phyloP scores from a whole-genome alignment of 2,113 vertebrate species.

The Stigmatopora argus region DNA sequence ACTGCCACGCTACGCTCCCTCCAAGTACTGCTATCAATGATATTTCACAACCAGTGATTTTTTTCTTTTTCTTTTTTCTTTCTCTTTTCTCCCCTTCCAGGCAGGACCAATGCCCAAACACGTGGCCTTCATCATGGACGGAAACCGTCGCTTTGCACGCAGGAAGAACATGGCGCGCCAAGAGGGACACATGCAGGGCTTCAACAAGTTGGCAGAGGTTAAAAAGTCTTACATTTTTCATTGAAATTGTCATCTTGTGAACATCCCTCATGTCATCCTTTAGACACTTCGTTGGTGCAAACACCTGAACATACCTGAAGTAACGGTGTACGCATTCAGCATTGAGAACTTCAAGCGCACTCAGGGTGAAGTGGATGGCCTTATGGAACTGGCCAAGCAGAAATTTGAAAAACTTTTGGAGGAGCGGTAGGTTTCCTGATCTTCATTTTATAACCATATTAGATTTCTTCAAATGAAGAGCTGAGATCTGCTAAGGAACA shows the following conservation, averaged over 20 bases:
- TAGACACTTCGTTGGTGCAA: constrained; percentile 94
- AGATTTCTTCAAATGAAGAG: not conserved
- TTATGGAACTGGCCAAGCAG: constrained; percentile 91
- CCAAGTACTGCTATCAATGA: too few relatives aligned
- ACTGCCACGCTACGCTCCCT: too few relatives aligned
- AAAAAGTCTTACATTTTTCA: constrained; percentile 8
- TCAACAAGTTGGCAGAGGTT: constrained; percentile 94
- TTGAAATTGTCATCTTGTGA: not conserved
- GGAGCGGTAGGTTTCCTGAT: constrained; percentile 79
- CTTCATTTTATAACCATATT: too few relatives aligned
- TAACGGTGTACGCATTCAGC: constrained; percentile 97
- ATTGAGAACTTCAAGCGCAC: constrained; percentile 98
- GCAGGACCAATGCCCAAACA: constrained; percentile 95
- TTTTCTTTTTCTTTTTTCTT: too few relatives aligned
- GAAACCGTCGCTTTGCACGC: constrained; percentile 89
- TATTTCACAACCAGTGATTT: too few relatives aligned
- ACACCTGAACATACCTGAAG: constrained; percentile 87
- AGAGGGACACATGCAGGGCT: constrained; percentile 90
- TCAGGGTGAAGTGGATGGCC: constrained; percentile 88
- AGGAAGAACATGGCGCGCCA: constrained; percentile 85
- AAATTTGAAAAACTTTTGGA: constrained; percentile 87
- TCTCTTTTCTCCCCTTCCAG: constrained; percentile 45
- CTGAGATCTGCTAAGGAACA: not conserved
- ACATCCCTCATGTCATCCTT: not conserved
- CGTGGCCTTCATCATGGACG: constrained; percentile 98